phyloP scores from a whole-genome alignment of 2,888 invertebrate genomes.

The Aleiodes leptofemur region DNA sequence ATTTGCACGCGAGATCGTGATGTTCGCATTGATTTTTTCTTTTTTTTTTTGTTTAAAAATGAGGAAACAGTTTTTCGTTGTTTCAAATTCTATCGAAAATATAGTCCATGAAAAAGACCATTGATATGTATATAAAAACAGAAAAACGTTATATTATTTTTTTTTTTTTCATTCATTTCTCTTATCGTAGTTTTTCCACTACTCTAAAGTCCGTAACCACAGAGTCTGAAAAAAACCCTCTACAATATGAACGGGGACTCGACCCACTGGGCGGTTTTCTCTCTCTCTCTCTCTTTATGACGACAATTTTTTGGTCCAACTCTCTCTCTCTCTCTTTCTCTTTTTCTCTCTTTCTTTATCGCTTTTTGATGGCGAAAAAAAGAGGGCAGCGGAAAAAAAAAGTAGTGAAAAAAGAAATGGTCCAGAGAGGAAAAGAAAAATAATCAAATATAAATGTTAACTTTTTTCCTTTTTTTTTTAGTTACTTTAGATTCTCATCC shows the following conservation, averaged over 20 bases:
- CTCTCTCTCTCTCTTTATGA: slow-evolving; percentile 7
- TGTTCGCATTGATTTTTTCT: background rate
- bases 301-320: slow-evolving; percentile 28
- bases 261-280: slow-evolving; percentile 14
- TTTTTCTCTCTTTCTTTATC: background rate
- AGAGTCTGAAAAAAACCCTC: slow-evolving; percentile 11
- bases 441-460: slow-evolving; percentile 43
- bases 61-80: slow-evolving; percentile 40
- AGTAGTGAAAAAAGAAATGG: background rate
- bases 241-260: slow-evolving; percentile 31
- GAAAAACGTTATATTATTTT: slow-evolving; percentile 10
- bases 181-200: background rate
- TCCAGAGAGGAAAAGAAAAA: slow-evolving; percentile 41
- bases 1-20: background rate
- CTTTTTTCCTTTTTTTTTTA: no score
- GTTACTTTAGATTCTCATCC: slow-evolving; percentile 51
- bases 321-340: background rate
- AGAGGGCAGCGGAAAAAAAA: slow-evolving; percentile 1
- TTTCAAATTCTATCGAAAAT: slow-evolving; percentile 17
- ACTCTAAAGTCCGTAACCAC: background rate
- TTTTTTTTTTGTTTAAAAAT: background rate
- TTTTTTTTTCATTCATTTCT: slow-evolving; percentile 6
- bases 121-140: slow-evolving; percentile 45
- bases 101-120: slow-evolving; percentile 16
- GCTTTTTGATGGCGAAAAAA: no score